Percentiles rank a stretch among this genome's conserved stretches.
phyloP scores from a whole-genome alignment of 92 coral and sea anemone species.

The Virgularia gustaviana region DNA sequence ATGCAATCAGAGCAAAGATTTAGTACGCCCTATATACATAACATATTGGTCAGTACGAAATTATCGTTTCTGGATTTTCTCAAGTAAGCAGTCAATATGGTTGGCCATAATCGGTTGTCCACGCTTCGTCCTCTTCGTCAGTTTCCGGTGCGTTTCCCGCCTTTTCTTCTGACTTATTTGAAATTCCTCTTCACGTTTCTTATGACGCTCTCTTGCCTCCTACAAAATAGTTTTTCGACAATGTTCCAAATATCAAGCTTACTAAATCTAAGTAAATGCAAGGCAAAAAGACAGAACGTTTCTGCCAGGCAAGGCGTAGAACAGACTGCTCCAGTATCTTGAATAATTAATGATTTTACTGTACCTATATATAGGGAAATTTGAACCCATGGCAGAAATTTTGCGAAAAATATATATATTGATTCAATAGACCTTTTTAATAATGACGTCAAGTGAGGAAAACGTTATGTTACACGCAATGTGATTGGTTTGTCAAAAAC shows the following conservation, averaged over 20 bases:
- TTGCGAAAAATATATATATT: too few relatives aligned
- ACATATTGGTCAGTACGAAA: not conserved
- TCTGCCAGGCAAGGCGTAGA: not conserved
- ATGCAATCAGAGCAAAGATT: too few relatives aligned
- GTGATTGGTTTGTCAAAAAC: too few relatives aligned
- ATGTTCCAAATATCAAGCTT: not conserved
- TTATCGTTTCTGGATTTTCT: constrained; percentile 57
- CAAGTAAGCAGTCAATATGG: constrained; percentile 68
- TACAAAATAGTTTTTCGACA: constrained; percentile 27
- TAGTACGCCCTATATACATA: not conserved
- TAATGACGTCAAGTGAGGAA: too few relatives aligned
- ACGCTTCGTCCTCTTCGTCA: constrained; percentile 61
- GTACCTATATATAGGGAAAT: not conserved
- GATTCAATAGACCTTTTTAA: too few relatives aligned
- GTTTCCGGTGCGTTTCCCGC: constrained; percentile 60
- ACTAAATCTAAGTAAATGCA: not conserved
- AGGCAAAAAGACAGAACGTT: not conserved
- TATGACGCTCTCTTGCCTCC: constrained; percentile 62
- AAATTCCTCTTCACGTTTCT: constrained; percentile 61
- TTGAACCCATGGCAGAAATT: too few relatives aligned
- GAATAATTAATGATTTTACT: not conserved
- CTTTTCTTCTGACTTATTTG: constrained; percentile 61
- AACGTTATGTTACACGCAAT: too few relatives aligned
- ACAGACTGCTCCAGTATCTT: not conserved
- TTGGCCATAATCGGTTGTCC: constrained; percentile 96